These are phyloP conservation scores for Polyommatus iphigenia DNA, from an alignment of 2,888 invertebrate species.

Conservation along the genomic window DNA sequence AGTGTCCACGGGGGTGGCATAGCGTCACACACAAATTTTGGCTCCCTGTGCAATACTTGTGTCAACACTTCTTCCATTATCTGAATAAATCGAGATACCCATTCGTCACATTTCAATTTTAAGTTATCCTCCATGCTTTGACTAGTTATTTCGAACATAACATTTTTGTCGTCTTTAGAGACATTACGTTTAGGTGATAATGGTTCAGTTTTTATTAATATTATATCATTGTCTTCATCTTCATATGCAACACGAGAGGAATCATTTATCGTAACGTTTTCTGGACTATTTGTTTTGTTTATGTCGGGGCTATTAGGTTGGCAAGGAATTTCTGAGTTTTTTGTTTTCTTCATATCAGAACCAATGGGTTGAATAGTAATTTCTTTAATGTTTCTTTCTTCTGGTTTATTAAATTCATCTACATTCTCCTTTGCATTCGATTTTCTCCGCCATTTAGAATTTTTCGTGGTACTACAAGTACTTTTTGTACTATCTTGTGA, in stretches of 20 bases:
- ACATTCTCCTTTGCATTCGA: neutral
- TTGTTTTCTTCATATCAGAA: neutral
- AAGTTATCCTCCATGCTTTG: slow-evolving; percentile 56
- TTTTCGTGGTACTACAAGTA: neutral
- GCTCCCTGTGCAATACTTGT: slow-evolving; percentile 54
- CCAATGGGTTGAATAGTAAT: neutral
- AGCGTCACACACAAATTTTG: slow-evolving; percentile 44
- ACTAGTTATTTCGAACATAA: slow-evolving; percentile 56
- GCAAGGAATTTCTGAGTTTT: neutral
- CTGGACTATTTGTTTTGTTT: neutral
- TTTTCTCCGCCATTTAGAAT: slow-evolving; percentile 10
- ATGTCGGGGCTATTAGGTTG: neutral
- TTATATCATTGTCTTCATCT: neutral
- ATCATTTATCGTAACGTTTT: neutral
- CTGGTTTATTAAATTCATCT: neutral
- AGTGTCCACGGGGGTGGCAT: slow-evolving; percentile 63
- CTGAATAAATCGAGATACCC: slow-evolving; percentile 64
- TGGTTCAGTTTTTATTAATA: slow-evolving; percentile 5
- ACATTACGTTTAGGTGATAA: neutral
- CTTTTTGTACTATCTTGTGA: slow-evolving; percentile 2
- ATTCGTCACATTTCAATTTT: slow-evolving; percentile 58
- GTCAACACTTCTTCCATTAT: slow-evolving; percentile 69
- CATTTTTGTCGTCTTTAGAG: slow-evolving; percentile 40
- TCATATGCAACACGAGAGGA: neutral
- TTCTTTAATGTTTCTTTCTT: neutral